Conservation (phyloP, 2,888 invertebrate genomes). For the Melanotus villosus region DNA sequence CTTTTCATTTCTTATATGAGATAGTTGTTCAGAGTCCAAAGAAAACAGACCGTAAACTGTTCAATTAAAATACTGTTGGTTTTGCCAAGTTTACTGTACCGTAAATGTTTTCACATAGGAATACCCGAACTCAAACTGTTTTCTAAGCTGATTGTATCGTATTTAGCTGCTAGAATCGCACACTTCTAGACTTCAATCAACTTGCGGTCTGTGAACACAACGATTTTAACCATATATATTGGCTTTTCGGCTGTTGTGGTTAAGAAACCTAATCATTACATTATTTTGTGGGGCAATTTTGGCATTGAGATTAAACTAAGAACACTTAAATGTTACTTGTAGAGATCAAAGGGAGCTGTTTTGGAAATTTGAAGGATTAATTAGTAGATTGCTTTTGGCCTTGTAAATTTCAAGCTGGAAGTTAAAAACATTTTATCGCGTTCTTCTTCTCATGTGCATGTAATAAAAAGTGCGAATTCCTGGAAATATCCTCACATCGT, state of each 20-base stretch:
- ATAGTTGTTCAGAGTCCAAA: background rate
- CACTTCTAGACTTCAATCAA: slow-evolving; percentile 16
- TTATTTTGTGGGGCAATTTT: no score
- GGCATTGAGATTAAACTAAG: no score
- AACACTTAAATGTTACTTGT: no score
- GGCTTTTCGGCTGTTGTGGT: slow-evolving; percentile 3
- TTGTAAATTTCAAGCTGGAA: no score
- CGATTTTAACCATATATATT: background rate
- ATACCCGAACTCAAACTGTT: background rate
- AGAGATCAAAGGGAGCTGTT: no score
- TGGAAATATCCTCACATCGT: no score
- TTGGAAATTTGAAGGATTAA: no score
- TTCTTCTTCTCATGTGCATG: no score
- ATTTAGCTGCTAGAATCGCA: background rate
- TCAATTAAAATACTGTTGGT: background rate
- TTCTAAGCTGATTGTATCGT: background rate
- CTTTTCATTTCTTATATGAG: no score
- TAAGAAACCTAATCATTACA: background rate
- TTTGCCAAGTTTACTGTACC: background rate
- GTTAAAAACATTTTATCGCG: no score
- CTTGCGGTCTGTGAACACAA: slow-evolving; percentile 3
- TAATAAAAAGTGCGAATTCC: no score
- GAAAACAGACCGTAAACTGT: background rate
- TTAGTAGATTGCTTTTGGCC: no score
- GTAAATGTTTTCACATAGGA: background rate